Evolutionary conservation across 2,797 vertebrate species (phyloP).

Genomic region (Champsocephalus esox): DNA sequence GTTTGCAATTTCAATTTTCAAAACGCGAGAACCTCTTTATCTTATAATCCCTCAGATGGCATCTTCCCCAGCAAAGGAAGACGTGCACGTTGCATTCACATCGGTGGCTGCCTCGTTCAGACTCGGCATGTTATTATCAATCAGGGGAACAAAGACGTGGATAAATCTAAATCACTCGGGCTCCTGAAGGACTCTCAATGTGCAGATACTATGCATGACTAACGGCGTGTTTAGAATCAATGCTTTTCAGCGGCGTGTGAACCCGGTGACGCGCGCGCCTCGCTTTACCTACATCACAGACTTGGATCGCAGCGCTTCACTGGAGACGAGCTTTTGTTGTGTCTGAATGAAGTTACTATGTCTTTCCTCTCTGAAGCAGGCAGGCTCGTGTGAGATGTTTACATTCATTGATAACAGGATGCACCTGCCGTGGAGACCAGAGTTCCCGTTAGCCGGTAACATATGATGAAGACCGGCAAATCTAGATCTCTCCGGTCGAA

Average conservation of each 20-base stretch:
- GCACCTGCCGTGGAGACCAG: neutral
- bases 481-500: no score
- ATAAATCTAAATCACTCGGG: neutral
- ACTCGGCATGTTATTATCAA: neutral
- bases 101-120: neutral
- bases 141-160: neutral
- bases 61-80: neutral
- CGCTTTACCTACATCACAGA: neutral
- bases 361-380: neutral
- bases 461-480: no score
- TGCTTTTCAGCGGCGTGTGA: neutral
- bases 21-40: no score
- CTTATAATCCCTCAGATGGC: neutral
- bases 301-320: neutral
- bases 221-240: slow-evolving; percentile 12
- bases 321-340: neutral
- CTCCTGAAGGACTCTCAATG: neutral
- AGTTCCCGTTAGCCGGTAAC: no score
- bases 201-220: slow-evolving; percentile 7
- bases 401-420: neutral
- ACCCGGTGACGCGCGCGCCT: slow-evolving; percentile 12
- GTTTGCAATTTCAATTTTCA: no score
- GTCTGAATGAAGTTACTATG: neutral
- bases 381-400: neutral
- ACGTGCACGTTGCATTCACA: neutral